These are phyloP conservation scores for Caenorhabditis uteleia DNA, from an alignment of 2,888 invertebrate genomes.

Conservation along the genomic window DNA sequence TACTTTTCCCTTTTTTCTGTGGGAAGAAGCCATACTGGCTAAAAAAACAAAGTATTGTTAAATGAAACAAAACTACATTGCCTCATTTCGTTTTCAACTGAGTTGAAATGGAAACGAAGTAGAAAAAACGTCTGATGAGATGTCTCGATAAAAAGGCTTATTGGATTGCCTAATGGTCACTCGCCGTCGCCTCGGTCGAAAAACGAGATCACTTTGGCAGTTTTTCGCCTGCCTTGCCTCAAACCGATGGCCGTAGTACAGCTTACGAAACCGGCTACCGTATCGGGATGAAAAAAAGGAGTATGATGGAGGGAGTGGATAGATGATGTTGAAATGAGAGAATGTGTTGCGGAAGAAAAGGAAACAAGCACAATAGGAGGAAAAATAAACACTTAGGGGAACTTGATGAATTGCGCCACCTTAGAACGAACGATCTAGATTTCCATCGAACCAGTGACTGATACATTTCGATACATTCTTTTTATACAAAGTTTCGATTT, in stretches of 20 bases:
- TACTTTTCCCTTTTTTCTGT: too few relatives aligned
- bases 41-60: too few relatives aligned
- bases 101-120: slow-evolving; percentile 1
- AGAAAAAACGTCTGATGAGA: slow-evolving; percentile 34
- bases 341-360: neutral
- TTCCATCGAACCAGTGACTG: too few relatives aligned
- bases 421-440: slow-evolving; percentile 6
- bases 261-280: slow-evolving; percentile 40
- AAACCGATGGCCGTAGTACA: slow-evolving; percentile 33
- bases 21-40: too few relatives aligned
- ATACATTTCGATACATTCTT: too few relatives aligned
- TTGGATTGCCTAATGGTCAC: slow-evolving; percentile 33
- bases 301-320: slow-evolving; percentile 3
- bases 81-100: neutral
- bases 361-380: slow-evolving; percentile 17
- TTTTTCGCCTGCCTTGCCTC: slow-evolving; percentile 20
- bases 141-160: slow-evolving; percentile 30
- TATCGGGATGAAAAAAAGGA: too few relatives aligned
- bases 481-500: too few relatives aligned
- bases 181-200: slow-evolving; percentile 22
- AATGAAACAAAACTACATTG: too few relatives aligned
- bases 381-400: slow-evolving; percentile 33
- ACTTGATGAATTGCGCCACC: slow-evolving; percentile 46
- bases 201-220: slow-evolving; percentile 42
- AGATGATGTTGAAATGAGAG: slow-evolving; percentile 2